Percentiles rank a stretch among this genome's conserved stretches.
These are phyloP conservation scores for Remorina albescens DNA, from an alignment of 2,797 vertebrate genomes.

Conservation along the genomic window DNA sequence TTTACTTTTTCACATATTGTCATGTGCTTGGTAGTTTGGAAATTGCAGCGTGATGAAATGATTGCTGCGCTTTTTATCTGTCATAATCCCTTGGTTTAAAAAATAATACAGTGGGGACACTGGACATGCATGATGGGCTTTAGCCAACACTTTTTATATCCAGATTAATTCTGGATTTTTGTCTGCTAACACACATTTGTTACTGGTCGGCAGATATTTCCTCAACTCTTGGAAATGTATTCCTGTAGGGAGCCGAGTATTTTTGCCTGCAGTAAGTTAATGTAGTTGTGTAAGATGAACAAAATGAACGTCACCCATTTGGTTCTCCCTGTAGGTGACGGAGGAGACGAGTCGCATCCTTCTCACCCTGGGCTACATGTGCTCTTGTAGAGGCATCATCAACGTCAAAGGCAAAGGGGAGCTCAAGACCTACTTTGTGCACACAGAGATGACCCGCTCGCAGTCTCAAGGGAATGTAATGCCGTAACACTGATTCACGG, in stretches of 20 bases:
- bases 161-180: not conserved
- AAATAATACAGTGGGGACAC: not conserved
- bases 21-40: not conserved
- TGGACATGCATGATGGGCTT: too few relatives aligned
- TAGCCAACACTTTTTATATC: not conserved
- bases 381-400: slow-evolving; percentile 96
- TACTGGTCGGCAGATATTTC: slow-evolving; percentile 15
- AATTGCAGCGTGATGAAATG: not conserved
- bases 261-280: slow-evolving; percentile 27
- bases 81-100: not conserved
- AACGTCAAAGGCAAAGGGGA: slow-evolving; percentile 99
- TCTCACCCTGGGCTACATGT: slow-evolving; percentile 92
- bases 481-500: slow-evolving; percentile 79
- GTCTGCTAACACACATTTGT: not conserved
- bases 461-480: slow-evolving; percentile 95
- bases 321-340: slow-evolving; percentile 87
- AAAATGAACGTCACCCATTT: slow-evolving; percentile 40
- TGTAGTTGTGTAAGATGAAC: slow-evolving; percentile 38
- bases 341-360: slow-evolving; percentile 94
- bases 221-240: not conserved
- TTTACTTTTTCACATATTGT: slow-evolving; percentile 10
- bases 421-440: slow-evolving; percentile 96
- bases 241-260: slow-evolving; percentile 4
- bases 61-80: not conserved
- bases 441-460: slow-evolving; percentile 95